A percentile compares a stretch with the other conserved stretches of the same genome.
These are phyloP conservation scores for Acronicta alni DNA, from an alignment of 2,888 invertebrate species.

Conservation along the genomic window DNA sequence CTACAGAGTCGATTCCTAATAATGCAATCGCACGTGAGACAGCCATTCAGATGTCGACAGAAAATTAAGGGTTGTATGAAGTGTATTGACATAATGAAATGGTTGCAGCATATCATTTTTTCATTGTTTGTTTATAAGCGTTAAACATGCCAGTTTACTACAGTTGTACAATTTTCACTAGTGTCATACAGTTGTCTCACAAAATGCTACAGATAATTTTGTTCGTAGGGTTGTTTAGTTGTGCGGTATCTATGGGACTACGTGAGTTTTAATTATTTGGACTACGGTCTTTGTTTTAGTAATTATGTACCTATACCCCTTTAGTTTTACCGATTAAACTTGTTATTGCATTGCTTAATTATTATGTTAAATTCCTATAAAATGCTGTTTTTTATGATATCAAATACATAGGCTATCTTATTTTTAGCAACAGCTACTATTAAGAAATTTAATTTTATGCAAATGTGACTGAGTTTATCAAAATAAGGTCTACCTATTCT, in stretches of 20 bases:
- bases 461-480: too few relatives aligned
- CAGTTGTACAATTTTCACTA: conserved; percentile 58
- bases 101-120: conserved; percentile 70
- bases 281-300: background rate
- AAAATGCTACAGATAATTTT: conserved; percentile 57
- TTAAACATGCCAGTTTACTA: conserved; percentile 45
- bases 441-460: too few relatives aligned
- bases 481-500: too few relatives aligned
- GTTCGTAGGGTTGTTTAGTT: conserved; percentile 54
- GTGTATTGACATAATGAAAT: conserved; percentile 67
- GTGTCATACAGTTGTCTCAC: conserved; percentile 55
- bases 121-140: conserved; percentile 69
- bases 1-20: background rate
- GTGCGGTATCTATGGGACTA: conserved; percentile 62
- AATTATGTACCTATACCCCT: too few relatives aligned
- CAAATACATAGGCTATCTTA: too few relatives aligned
- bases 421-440: too few relatives aligned
- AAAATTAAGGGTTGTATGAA: conserved; percentile 53
- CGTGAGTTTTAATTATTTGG: conserved; percentile 70
- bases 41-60: conserved; percentile 54
- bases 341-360: too few relatives aligned
- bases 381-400: too few relatives aligned
- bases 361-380: too few relatives aligned
- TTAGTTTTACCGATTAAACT: too few relatives aligned
- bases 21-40: conserved; percentile 24